A percentile compares a stretch with the other conserved stretches of the same genome.
Evolutionary conservation across 2,797 vertebrate genomes (phyloP).

Genomic region (Ispidina lecontei): DNA sequence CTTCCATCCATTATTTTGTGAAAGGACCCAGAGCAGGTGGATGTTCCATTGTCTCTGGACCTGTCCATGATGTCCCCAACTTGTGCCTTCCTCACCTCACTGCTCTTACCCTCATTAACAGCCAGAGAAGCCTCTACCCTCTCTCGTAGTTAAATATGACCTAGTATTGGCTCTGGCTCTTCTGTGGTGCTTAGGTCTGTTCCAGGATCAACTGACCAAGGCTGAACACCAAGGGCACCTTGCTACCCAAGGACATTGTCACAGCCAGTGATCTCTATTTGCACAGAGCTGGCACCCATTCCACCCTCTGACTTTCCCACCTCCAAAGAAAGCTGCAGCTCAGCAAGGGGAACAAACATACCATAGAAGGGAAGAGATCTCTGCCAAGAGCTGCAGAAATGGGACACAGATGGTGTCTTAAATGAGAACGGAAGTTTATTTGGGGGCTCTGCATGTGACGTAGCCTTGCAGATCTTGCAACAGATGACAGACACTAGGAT

Average conservation of each 20-base stretch:
- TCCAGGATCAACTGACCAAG: neutral
- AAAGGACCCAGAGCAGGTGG: neutral
- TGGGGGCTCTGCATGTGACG: constrained; percentile 25
- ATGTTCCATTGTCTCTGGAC: neutral
- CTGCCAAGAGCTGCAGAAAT: constrained; percentile 13
- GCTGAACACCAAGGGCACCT: neutral
- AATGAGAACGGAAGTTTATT: constrained; percentile 61
- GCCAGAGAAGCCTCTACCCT: fast-evolving
- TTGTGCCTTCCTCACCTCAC: neutral
- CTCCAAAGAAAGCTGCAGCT: constrained; percentile 4
- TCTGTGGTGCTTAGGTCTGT: fast-evolving
- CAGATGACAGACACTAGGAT: neutral
- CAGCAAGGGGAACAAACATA: constrained; percentile 6
- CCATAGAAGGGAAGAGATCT: constrained; percentile 59
- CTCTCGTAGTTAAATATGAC: neutral
- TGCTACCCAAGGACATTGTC: neutral
- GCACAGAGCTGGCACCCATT: neutral
- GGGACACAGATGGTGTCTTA: constrained; percentile 68
- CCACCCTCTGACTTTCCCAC: constrained; percentile 16
- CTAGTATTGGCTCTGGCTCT: fast-evolving
- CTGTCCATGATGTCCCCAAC: fast-evolving
- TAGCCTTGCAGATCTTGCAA: neutral
- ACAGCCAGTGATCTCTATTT: fast-evolving
- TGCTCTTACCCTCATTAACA: neutral
- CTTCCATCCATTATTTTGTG: neutral